Base-by-base conservation (phyloP, 2,113 vertebrate species). In the Oreocharis arfaki region DNA sequence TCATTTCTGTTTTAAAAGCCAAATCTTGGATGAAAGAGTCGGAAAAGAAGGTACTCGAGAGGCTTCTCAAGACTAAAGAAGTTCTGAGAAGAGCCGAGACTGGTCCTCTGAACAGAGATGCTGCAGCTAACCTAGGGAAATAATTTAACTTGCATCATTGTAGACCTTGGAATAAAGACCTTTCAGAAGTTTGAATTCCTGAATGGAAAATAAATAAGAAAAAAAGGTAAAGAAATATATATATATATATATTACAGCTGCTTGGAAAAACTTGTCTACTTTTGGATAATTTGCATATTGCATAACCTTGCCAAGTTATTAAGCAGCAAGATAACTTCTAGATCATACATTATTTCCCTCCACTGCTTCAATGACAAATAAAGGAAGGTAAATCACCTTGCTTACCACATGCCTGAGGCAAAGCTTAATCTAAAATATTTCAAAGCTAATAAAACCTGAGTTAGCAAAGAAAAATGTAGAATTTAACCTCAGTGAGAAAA, bases 371-470 rank as follows among this genome's bases (percentile, higher is more conserved):
- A 28, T 88, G 88, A 90, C 57, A 93, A 79, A 92, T 76, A 94
- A 87, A 94, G 28, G 46, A 76, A 95, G 35, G 69, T 74, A 95
- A 73, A 96, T 82, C 69, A 95, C 83, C 70, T 84, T 88, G 33
- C 52, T 82, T 81, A 52, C 33, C 22, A 53, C 52, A 44, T 84
- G 35, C 74, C 65, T 87, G 59, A 85, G 75, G 59, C 49, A 92
- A 84, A 93, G 27, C 7, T 41, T 42, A 61, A 78, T 76, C 20
- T 78, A 46, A 93, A 80, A 60, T 71, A 85, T 77, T 93, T 95
- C 81, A 86, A 67, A 93, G 50, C 23, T 84, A 85, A 77, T 61
- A 71, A 74, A 93, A 95, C 27, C n/a, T 56, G 22, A 92, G 70
- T 57, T 79, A 86, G 33, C 35, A 84, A 50, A 73, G 33, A 81